Evolutionary conservation across 2,113 vertebrate genomes (phyloP).

Genomic region (Ailurus styani): DNA sequence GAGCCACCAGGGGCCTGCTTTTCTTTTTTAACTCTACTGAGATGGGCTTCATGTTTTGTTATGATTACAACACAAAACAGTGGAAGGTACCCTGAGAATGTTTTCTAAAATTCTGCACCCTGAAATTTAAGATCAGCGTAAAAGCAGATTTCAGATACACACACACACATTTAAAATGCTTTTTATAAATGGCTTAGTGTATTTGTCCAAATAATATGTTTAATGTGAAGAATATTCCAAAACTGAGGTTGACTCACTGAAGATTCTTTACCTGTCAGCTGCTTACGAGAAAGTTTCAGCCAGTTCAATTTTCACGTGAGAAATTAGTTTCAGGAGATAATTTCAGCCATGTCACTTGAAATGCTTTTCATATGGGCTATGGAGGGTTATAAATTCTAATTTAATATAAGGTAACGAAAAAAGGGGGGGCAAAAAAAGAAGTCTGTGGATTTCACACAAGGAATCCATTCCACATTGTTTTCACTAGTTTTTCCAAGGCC

Average conservation of each 20-base stretch:
- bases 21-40: not conserved
- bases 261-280: slow-evolving; percentile 70
- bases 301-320: slow-evolving; percentile 71
- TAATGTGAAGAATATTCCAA: slow-evolving; percentile 61
- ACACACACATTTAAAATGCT: not conserved
- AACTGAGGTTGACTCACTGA: slow-evolving; percentile 64
- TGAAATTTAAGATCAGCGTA: not conserved
- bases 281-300: slow-evolving; percentile 65
- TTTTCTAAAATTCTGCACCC: not conserved
- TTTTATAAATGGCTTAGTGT: not conserved
- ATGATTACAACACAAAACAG: not conserved
- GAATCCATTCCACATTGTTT: slow-evolving; percentile 44
- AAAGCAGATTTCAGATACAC: not conserved
- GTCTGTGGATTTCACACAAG: slow-evolving; percentile 50
- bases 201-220: slow-evolving; percentile 62
- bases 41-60: not conserved
- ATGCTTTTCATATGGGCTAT: slow-evolving; percentile 48
- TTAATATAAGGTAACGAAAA: not conserved
- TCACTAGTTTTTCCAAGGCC: slow-evolving; percentile 40
- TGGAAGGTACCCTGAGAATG: not conserved
- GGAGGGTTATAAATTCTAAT: slow-evolving; percentile 55
- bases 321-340: slow-evolving; percentile 75
- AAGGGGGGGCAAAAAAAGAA: not conserved
- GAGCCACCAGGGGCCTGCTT: not conserved
- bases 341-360: slow-evolving; percentile 68